Percentiles rank a stretch among this genome's conserved stretches.
Evolutionary conservation across 1,140 invertebrate genomes (phyloP).

Genomic region (Drosophila melanogaster): Release_6_plus_ISO1_MT NT_033777.3:7383001-7383500

Average conservation of each 20-base stretch:
- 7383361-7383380: conserved; percentile 35
- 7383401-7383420: conserved; percentile 32
- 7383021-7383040: conserved; percentile 47
- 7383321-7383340: conserved; percentile 71
- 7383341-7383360: conserved; percentile 42
- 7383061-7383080: conserved; percentile 14
- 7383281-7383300: conserved; percentile 66
- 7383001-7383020: conserved; percentile 69
- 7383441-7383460: conserved; percentile 58
- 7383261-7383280: conserved; percentile 53
- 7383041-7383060: conserved; percentile 3
- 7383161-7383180: conserved; percentile 58
- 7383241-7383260: conserved; percentile 8
- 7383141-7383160: conserved; percentile 76
- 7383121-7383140: conserved; percentile 69
- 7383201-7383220: conserved; percentile 27
- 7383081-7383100: conserved; percentile 41
- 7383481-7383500: conserved; percentile 64
- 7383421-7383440: conserved; percentile 62
- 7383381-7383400: conserved; percentile 53
- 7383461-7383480: conserved; percentile 52
- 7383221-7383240: conserved; percentile 66
- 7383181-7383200: conserved; percentile 21
- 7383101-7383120: conserved; percentile 42
- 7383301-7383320: conserved; percentile 58